phyloP scores from a whole-genome alignment of 1,140 invertebrate genomes.

The Xylocopa sonorina region DNA sequence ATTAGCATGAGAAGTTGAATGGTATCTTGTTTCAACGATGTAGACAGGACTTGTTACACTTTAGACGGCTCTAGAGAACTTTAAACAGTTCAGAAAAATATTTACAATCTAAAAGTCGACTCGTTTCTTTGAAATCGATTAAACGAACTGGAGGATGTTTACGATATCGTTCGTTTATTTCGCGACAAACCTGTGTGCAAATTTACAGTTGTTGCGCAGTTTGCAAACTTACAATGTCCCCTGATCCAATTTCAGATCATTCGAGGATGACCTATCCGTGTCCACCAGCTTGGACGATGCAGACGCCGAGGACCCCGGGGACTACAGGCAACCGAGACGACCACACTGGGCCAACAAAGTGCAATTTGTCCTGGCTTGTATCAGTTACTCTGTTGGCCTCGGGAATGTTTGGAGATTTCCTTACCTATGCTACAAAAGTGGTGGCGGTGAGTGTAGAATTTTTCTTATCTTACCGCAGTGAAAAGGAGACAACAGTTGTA shows the following conservation, averaged over 20 bases:
- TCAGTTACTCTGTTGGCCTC: constrained; percentile 95
- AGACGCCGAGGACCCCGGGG: constrained; percentile 84
- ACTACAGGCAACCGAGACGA: constrained; percentile 87
- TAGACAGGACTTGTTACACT: no score
- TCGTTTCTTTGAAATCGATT: no score
- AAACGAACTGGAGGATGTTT: no score
- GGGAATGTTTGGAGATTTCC: constrained; percentile 96
- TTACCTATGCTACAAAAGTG: constrained; percentile 92
- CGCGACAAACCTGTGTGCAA: no score
- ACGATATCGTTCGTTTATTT: no score
- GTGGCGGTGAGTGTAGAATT: constrained; percentile 89
- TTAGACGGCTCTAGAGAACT: no score
- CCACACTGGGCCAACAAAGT: constrained; percentile 94
- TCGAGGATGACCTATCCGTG: constrained; percentile 85
- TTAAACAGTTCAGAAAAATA: no score
- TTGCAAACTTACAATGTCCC: no score
- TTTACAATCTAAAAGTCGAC: no score
- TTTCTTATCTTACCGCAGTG: no score
- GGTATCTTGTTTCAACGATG: not conserved
- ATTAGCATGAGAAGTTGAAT: not conserved
- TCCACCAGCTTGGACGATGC: constrained; percentile 86
- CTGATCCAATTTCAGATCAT: constrained; percentile 35
- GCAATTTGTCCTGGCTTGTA: constrained; percentile 94
- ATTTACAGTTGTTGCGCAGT: no score
- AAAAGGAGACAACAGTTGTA: no score